Evolutionary conservation across 2,888 invertebrate genomes (phyloP).

Genomic region (Caenorhabditis uteleia): DNA sequence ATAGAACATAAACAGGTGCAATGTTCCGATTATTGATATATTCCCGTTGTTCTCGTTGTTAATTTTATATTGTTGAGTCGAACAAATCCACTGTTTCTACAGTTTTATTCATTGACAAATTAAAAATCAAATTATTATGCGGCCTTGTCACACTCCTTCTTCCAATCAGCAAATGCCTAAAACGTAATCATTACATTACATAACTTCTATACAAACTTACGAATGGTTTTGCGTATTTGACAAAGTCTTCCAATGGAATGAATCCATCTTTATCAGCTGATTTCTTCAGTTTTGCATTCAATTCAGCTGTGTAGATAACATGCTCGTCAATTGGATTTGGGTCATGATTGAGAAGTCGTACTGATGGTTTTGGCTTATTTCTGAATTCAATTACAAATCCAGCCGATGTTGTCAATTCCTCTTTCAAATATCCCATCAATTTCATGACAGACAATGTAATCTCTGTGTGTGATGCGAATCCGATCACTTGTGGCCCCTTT

Average conservation of each 20-base stretch:
- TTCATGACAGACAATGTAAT: slow-evolving; percentile 52
- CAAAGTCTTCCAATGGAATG: slow-evolving; percentile 26
- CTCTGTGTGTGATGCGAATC: slow-evolving; percentile 60
- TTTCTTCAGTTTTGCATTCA: slow-evolving; percentile 25
- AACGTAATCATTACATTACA: background rate
- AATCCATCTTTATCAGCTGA: slow-evolving; percentile 29
- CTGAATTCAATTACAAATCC: slow-evolving; percentile 54
- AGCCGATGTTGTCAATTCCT: slow-evolving; percentile 54
- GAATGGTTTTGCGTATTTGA: slow-evolving; percentile 16
- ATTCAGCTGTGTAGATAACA: slow-evolving; percentile 50
- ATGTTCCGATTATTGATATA: background rate
- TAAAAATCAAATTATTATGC: background rate
- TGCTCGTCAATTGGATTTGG: slow-evolving; percentile 57
- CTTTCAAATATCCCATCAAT: slow-evolving; percentile 42
- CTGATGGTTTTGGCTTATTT: slow-evolving; percentile 25
- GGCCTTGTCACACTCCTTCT: slow-evolving; percentile 16
- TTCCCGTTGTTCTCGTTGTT: background rate
- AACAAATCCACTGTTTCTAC: no score
- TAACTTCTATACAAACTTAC: slow-evolving; percentile 16
- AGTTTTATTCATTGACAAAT: no score
- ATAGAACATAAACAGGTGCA: slow-evolving; percentile 2
- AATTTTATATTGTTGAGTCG: background rate
- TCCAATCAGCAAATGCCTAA: slow-evolving; percentile 31
- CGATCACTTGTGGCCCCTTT: slow-evolving; percentile 38
- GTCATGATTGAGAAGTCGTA: slow-evolving; percentile 54